phyloP scores from a whole-genome alignment of 2,797 vertebrate genomes.

The Gambusia yucatana region DNA sequence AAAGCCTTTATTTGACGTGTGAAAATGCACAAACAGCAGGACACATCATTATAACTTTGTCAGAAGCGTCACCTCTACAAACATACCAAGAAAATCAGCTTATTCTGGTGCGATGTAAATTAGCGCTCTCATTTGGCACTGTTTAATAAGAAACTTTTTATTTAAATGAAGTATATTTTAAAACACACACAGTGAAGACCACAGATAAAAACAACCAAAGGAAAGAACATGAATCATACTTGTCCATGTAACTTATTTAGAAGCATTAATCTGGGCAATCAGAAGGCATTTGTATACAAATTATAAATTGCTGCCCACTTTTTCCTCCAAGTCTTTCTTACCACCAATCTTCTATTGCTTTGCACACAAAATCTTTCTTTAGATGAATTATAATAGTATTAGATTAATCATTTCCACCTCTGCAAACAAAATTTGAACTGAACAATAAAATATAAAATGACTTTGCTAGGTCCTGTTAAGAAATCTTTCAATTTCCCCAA shows the following conservation, averaged over 20 bases:
- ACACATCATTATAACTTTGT: slow-evolving; percentile 22
- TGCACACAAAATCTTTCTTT: background rate
- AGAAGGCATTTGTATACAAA: background rate
- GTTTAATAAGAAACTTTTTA: background rate
- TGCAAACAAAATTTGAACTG: background rate
- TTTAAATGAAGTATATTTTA: background rate
- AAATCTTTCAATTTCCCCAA: background rate
- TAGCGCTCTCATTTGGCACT: background rate
- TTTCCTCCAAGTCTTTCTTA: background rate
- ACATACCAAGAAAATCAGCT: background rate
- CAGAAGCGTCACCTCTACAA: slow-evolving; percentile 27
- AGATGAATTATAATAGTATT: background rate
- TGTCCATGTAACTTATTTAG: background rate
- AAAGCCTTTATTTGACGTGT: slow-evolving; percentile 23
- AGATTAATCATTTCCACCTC: background rate
- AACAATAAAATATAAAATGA: background rate
- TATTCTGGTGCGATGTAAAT: background rate
- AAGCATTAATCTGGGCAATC: background rate
- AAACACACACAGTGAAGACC: background rate
- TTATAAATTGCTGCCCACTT: background rate
- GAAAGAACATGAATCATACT: background rate
- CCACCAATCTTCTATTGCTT: background rate
- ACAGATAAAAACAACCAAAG: background rate
- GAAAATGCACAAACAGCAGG: slow-evolving; percentile 21
- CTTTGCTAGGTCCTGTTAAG: background rate